A percentile compares a stretch with the other conserved stretches of the same genome.
Conservation (phyloP, 2,888 invertebrate species). For the Catocala fraxini region DNA sequence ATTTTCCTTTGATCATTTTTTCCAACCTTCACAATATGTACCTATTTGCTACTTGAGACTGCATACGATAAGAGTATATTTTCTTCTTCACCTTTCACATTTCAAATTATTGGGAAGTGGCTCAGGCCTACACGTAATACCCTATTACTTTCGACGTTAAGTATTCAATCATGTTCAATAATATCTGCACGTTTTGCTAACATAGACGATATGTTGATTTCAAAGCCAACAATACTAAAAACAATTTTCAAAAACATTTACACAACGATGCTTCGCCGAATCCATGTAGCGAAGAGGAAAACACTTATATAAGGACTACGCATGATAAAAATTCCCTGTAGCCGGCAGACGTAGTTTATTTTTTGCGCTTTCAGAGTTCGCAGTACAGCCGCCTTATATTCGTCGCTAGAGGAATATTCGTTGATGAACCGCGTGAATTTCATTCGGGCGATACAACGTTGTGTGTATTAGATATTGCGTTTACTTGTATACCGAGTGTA, state of each 20-base stretch:
- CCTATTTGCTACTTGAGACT: conserved; percentile 8
- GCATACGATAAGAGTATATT: not conserved
- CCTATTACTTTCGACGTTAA: no score
- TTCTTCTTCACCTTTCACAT: not conserved
- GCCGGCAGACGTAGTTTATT: conserved; percentile 4
- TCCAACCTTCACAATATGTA: not conserved
- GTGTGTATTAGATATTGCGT: conserved; percentile 7
- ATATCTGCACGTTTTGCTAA: no score
- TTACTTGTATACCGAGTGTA: not conserved
- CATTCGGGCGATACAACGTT: not conserved
- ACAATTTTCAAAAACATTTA: no score
- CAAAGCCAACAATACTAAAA: no score
- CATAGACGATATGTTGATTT: no score
- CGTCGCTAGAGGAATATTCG: not conserved
- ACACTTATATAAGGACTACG: conserved; percentile 4
- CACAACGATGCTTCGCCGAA: no score
- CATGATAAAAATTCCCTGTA: conserved; percentile 8
- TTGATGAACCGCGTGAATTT: conserved; percentile 6
- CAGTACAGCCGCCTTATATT: conserved; percentile 1
- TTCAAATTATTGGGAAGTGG: not conserved
- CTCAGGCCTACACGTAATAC: no score
- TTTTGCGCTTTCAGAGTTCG: conserved; percentile 2
- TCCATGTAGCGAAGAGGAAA: not conserved
- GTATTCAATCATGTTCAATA: no score
- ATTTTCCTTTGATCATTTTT: conserved; percentile 12